Evolutionary conservation across 2,797 vertebrate species (phyloP), one percentile per base, ranked within the genome.

Genomic region (Geotrypetes seraphini): DNA sequence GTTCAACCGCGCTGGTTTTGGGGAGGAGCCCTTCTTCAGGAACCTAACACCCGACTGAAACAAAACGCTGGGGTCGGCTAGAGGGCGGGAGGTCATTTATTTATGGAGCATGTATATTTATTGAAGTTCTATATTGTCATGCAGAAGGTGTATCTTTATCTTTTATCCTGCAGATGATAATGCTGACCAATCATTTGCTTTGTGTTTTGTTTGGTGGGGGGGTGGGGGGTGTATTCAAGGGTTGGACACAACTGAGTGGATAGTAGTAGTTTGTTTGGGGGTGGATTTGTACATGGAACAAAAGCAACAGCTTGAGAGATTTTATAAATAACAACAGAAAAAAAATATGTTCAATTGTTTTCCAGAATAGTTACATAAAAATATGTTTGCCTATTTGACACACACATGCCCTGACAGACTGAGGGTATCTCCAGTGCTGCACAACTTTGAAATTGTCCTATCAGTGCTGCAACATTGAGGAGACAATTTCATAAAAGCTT

Each of bases 121-220:
- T 44, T 58, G 43, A 47, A 48, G 33, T 48, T 40, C 31, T 2
- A 34, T n/a, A 25, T 33, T 40, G 36, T 31, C 11, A 46, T 48
- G 33, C n/a, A 61, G 50, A 48, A 28, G 47, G 51, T 49, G 51
- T 36, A 42, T 34, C 48, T 45, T 57, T 25, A 20, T 43, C 46
- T 43, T 47, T 39, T 31, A 25, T 44, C 46, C 22, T 32, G 18
- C 22, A 12, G 36, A 57, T 43, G 38, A 37, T 39, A 28, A 41
- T 39, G 39, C 45, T 30, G 24, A 29, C 45, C 26, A 25, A 53
- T 39, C 44, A 42, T 53, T 49, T 10, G 53, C 30, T 26, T 55
- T 47, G 54, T 38, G 21, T 29, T 50, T 31, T 23, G 28, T 43
- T 60, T 58, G 31, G 51, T n/a, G n/a, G n/a, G n/a, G n/a, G n/a